A percentile compares a stretch with the other conserved stretches of the same genome.
phyloP scores from a whole-genome alignment of 1,140 invertebrate species.

The Eupristina koningsbergeri region DNA sequence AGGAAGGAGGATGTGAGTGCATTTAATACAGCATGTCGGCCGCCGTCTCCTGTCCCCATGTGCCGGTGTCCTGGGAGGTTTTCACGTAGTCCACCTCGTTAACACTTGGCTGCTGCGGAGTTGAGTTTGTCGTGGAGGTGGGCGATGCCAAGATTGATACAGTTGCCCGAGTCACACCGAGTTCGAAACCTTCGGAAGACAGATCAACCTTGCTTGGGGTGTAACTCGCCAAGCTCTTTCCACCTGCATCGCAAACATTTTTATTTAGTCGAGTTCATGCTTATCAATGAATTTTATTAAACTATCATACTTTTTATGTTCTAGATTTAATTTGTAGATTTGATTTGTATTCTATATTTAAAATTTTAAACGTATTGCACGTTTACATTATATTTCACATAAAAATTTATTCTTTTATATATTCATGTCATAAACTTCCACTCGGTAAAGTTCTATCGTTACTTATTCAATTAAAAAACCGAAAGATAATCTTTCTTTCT shows the following conservation, averaged over 20 bases:
- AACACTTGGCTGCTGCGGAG: conserved; percentile 30
- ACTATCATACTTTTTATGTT: no score
- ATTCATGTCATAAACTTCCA: no score
- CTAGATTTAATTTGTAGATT: no score
- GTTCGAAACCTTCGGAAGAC: conserved; percentile 76
- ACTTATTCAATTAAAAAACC: no score
- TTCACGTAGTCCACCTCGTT: conserved; percentile 74
- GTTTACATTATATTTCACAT: no score
- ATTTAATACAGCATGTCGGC: conserved; percentile 77
- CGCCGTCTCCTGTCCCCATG: conserved; percentile 78
- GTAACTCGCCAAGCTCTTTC: conserved; percentile 76
- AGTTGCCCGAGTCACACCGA: conserved; percentile 76
- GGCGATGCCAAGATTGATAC: conserved; percentile 56
- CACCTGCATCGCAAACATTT: conserved; percentile 57
- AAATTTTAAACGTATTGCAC: no score
- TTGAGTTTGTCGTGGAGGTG: conserved; percentile 50
- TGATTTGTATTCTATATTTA: no score
- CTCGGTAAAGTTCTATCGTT: no score
- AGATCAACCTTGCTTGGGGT: conserved; percentile 78
- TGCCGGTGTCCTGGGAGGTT: conserved; percentile 75
- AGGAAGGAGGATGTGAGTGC: background rate
- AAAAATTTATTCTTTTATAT: no score
- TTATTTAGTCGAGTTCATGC: background rate
- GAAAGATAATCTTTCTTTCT: no score
- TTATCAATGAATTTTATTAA: background rate